These are phyloP conservation scores for Orthosia cruda DNA, from an alignment of 2,888 invertebrate genomes.

Conservation along the genomic window DNA sequence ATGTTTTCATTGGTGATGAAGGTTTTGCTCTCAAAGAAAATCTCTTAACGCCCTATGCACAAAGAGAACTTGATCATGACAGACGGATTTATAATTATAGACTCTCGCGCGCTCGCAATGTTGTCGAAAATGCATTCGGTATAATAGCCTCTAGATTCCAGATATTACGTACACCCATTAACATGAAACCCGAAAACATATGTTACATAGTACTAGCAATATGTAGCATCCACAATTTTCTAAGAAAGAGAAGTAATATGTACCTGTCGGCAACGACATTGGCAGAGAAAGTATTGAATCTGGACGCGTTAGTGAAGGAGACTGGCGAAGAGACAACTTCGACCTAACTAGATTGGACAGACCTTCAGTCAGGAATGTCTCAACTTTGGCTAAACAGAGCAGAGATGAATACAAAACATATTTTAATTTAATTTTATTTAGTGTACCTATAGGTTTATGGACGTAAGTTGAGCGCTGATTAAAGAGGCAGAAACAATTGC, in stretches of 20 bases:
- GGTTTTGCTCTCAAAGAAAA: conserved; percentile 50
- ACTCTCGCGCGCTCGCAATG: conserved; percentile 34
- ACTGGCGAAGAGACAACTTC: conserved; percentile 34
- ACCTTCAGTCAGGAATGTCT: conserved; percentile 31
- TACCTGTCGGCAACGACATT: conserved; percentile 1
- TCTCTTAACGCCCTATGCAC: conserved; percentile 46
- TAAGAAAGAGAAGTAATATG: conserved; percentile 30
- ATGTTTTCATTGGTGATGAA: conserved; percentile 40
- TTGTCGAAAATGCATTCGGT: conserved; percentile 46
- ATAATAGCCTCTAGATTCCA: conserved; percentile 39
- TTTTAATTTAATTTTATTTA: conserved; percentile 34
- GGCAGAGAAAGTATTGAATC: conserved; percentile 34
- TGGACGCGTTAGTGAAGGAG: conserved; percentile 1
- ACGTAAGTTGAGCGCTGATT: conserved; percentile 24
- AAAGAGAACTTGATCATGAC: conserved; percentile 46
- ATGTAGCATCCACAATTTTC: conserved; percentile 41
- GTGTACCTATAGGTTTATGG: conserved; percentile 17
- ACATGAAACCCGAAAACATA: conserved; percentile 37
- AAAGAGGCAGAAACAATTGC: conserved; percentile 25
- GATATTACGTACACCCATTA: conserved; percentile 37
- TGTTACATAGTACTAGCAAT: conserved; percentile 35
- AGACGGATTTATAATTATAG: conserved; percentile 58
- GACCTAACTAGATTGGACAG: conserved; percentile 30
- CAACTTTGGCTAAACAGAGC: conserved; percentile 37
- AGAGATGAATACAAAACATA: conserved; percentile 36